Evolutionary conservation across 2,888 invertebrate species (phyloP).

Genomic region (Lamellibrachia satsuma): DNA sequence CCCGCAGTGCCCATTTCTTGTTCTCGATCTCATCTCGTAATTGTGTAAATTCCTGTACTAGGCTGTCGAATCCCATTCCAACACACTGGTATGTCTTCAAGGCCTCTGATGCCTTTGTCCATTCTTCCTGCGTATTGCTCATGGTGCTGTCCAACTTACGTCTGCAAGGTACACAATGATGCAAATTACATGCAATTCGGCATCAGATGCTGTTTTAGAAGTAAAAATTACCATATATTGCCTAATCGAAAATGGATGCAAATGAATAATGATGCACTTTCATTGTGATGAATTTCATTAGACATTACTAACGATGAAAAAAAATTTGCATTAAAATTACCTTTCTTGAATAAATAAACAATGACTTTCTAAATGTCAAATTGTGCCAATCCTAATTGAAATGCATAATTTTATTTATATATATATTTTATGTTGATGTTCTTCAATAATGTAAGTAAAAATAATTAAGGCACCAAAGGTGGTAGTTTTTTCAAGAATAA

Average conservation of each 20-base stretch:
- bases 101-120: constrained; percentile 47
- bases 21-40: constrained; percentile 57
- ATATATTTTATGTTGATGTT: background rate
- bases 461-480: too few species aligned
- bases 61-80: constrained; percentile 55
- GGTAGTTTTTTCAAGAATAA: too few species aligned
- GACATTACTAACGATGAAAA: too few species aligned
- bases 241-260: background rate
- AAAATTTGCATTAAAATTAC: too few species aligned
- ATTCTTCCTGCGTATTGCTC: constrained; percentile 49
- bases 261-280: too few species aligned
- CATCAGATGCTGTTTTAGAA: background rate
- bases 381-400: background rate
- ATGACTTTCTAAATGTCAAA: background rate
- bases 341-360: too few species aligned
- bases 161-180: constrained; percentile 41
- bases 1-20: constrained; percentile 56
- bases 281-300: too few species aligned
- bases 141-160: constrained; percentile 47
- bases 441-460: background rate
- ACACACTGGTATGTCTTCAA: constrained; percentile 55
- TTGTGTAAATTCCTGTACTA: constrained; percentile 54
- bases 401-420: background rate
- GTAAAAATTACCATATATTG: background rate
- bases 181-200: background rate